Base-by-base conservation (phyloP, 1,140 invertebrate species). In the Arctopsyche grandis region DNA sequence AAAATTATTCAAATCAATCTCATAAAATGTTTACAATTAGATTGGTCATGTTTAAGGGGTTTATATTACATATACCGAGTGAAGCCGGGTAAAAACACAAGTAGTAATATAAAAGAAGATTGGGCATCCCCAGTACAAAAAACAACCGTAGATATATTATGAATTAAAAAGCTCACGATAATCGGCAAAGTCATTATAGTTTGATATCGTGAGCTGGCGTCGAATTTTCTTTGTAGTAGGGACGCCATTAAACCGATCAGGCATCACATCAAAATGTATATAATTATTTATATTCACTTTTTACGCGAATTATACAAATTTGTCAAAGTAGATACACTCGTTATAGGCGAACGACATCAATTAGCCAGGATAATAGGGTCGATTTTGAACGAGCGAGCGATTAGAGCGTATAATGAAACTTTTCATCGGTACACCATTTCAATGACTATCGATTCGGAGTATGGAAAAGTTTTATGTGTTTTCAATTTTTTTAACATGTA, bases 291-390 rank as follows among this genome's bases (percentile, higher is more conserved):
- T 29, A 70, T 70, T 44, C 24, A 26, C 26, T 70, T 38, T 74
- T 14, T 38, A 29, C 5, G 24, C 78, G 74, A 79, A 81, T 81
- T 75, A 81, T 77, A 71, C 52, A 16, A 38, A 77, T 77, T 56
- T 78, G 76, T 81, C 70, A 81, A 77, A 81, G 43, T 70, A 63
- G 73, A 79, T 73, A 81, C 77, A 77, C 73, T 79, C 80, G 80
- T 79, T 79, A 81, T 48, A 48, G 29, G 16, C 48, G 52, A 79
- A 81, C 73, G 77, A 81, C 80, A 81, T 78, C 71, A 60, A 79
- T 81, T 79, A 81, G 75, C 71, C 38, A 48, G 77, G 66, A 81
- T 81, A 75, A 81, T 79, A 29, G 21, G 19, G 7, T 10, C 75
- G 52, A 73, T 77, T 77, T 22, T 26, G 63, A 77, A 77, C 79